Base-by-base conservation (phyloP, 1,140 invertebrate species). In the Catajapyx aquilonaris region DNA sequence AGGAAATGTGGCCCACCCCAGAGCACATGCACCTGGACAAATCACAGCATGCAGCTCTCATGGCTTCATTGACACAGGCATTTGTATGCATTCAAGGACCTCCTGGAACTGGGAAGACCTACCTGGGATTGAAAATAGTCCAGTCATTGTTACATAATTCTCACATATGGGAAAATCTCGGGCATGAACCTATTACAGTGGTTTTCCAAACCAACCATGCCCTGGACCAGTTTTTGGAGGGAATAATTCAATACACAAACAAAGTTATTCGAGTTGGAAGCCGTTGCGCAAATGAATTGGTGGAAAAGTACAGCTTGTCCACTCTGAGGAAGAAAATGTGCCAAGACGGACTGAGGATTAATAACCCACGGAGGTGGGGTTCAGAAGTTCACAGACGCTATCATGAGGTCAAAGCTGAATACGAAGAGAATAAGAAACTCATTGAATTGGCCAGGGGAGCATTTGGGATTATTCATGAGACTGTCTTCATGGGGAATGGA, bases 151-250 rank as follows among this genome's bases (percentile, higher is more conserved):
- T 79, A 7, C 30, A 61, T 19, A 73, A 71, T 46, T 1, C 51
- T 48, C 47, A 47, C 45, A 18, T 40, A 31, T 4, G 48, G 44
- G 1, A 40, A 40, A 20, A 31, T 10, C 38, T 31, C 28, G 20
- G 44, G 50, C 55, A 16, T 18, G 33, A 25, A n/a, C 73, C 76
- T 3, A 72, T 88, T 37, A 52, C 88, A 2, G 60, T 90, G 9
- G 68, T 88, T 16, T 83, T 80, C 48, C 84, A 73, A 44, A 86
- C 81, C 0, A 90, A 88, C 51, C 80, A 87, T 54, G 83, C 84
- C 1, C 51, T 90, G 2, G 84, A 90, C 60, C 81, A 88, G 51
- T 87, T 90, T 59, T 53, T 90, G n/a, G 70, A 81, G 52, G 76
- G 71, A 16, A 61, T 81, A 7, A 47, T 67, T 4, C 38, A 51